These are phyloP conservation scores for Trinorchestia longiramus DNA, from an alignment of 1,140 invertebrate genomes.

Conservation along the genomic window DNA sequence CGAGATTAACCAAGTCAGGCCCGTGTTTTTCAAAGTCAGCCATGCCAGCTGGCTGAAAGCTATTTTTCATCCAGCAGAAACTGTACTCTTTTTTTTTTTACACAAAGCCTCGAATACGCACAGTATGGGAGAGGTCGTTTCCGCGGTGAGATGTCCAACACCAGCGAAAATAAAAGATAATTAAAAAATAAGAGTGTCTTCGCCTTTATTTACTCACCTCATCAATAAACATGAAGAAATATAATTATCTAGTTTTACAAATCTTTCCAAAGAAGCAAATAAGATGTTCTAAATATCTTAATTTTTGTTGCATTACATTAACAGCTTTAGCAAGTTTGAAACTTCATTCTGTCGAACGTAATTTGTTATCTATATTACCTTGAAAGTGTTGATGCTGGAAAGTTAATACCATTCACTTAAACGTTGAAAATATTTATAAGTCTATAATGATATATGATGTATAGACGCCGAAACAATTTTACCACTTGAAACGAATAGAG, in stretches of 20 bases:
- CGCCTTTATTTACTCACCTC: too few species aligned
- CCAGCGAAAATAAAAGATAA: too few species aligned
- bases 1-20: conserved; percentile 16
- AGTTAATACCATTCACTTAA: not conserved
- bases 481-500: not conserved
- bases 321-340: not conserved
- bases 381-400: not conserved
- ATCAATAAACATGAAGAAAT: too few species aligned
- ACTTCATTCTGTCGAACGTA: not conserved
- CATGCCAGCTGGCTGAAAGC: not conserved
- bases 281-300: not conserved
- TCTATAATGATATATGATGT: not conserved
- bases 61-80: not conserved
- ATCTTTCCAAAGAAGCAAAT: not conserved
- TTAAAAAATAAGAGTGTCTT: too few species aligned
- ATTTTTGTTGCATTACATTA: not conserved
- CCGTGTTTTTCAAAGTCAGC: not conserved
- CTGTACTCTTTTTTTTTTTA: not conserved
- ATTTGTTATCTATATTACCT: not conserved
- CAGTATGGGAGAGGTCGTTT: not conserved
- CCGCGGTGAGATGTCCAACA: not conserved
- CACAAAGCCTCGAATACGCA: not conserved
- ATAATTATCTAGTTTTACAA: too few species aligned
- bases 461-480: not conserved
- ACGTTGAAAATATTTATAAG: not conserved